phyloP scores from a whole-genome alignment of 2,113 vertebrate species.

The Anhinga rufa region DNA sequence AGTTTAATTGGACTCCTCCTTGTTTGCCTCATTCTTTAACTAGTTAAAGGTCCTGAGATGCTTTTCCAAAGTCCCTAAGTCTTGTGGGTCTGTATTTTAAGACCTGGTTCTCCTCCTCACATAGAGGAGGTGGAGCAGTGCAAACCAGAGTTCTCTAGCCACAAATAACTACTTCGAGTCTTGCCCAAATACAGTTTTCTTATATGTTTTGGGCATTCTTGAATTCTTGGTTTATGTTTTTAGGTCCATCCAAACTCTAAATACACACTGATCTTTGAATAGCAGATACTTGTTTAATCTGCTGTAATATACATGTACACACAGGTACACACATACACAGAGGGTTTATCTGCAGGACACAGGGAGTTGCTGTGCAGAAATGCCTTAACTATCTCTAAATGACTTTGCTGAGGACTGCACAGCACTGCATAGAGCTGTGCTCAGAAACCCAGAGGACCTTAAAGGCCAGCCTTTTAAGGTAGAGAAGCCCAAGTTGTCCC shows the following conservation, averaged over 20 bases:
- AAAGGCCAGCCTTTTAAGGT: not conserved
- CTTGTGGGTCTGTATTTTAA: slow-evolving; percentile 23
- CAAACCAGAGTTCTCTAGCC: slow-evolving; percentile 32
- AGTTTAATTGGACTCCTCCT: slow-evolving; percentile 9
- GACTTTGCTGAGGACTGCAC: not conserved
- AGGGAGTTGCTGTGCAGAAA: slow-evolving; percentile 37
- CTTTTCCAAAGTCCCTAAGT: not conserved
- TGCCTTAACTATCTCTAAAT: slow-evolving; percentile 18
- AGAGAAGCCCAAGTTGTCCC: not conserved
- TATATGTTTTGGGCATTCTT: slow-evolving; percentile 13
- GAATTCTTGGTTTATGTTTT: slow-evolving; percentile 46
- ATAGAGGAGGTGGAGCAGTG: not conserved
- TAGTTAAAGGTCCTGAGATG: not conserved
- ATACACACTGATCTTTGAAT: slow-evolving; percentile 26
- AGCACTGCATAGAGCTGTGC: not conserved
- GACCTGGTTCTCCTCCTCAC: not conserved
- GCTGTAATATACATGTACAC: not conserved
- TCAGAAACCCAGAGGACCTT: not conserved
- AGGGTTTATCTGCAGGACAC: slow-evolving; percentile 29
- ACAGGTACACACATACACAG: not conserved
- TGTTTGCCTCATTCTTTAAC: slow-evolving; percentile 47
- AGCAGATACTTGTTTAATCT: slow-evolving; percentile 50
- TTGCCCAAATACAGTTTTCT: slow-evolving; percentile 41
- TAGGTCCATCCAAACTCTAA: slow-evolving; percentile 25
- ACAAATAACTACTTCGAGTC: slow-evolving; percentile 32